phyloP scores from a whole-genome alignment of 1,140 invertebrate species.

The Polypedilum vanderplanki region DNA sequence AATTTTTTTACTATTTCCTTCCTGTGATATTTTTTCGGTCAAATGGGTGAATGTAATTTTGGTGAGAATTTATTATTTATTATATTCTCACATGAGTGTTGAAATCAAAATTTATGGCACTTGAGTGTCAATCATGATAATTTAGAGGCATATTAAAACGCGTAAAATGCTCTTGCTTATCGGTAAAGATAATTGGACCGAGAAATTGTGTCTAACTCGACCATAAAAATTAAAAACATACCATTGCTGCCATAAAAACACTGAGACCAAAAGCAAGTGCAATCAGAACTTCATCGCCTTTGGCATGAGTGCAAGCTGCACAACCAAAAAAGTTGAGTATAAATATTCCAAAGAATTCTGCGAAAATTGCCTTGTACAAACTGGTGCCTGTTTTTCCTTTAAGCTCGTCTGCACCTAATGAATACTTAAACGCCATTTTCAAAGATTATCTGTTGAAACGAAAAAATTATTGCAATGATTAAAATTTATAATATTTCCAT shows the following conservation, averaged over 20 bases:
- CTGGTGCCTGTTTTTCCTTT: not conserved
- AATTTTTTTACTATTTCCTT: too few species aligned
- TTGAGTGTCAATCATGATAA: not conserved
- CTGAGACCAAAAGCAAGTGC: constrained; percentile 78
- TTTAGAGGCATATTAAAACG: not conserved
- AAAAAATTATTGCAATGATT: not conserved
- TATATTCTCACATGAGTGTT: not conserved
- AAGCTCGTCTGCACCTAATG: not conserved
- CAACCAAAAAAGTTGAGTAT: constrained; percentile 79
- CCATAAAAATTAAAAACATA: constrained; percentile 42
- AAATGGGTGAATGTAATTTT: too few species aligned
- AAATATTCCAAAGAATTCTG: constrained; percentile 57
- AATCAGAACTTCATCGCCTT: constrained; percentile 64
- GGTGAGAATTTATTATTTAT: too few species aligned
- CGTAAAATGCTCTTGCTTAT: not conserved
- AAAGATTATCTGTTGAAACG: not conserved
- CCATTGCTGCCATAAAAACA: constrained; percentile 72
- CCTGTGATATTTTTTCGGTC: too few species aligned
- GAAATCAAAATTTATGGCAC: not conserved
- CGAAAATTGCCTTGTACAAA: not conserved
- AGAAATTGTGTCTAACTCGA: not conserved
- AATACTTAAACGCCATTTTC: constrained; percentile 16
- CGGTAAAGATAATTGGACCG: not conserved
- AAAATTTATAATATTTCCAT: too few species aligned
- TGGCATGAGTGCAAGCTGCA: constrained; percentile 53